Evolutionary conservation across 2,888 invertebrate species (phyloP).

Genomic region (Drosophila kanekoi): DNA sequence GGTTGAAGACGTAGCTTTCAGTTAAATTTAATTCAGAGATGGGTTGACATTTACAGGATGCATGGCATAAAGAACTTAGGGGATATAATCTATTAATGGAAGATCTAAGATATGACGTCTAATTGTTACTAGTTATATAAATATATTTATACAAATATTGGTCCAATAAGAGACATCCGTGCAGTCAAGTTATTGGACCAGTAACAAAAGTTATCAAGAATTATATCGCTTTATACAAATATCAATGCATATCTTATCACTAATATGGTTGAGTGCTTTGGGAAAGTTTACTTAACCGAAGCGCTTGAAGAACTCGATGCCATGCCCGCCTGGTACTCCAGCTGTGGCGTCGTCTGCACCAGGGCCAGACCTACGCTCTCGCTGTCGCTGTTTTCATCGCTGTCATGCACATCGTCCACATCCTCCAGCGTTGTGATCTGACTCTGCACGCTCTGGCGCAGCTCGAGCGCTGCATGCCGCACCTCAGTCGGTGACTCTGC

Average conservation of each 20-base stretch:
- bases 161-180: not conserved
- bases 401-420: constrained; percentile 64
- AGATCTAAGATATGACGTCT: constrained; percentile 73
- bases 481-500: constrained; percentile 26
- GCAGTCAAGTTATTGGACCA: constrained; percentile 12
- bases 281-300: constrained; percentile 67
- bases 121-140: constrained; percentile 47
- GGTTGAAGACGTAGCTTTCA: constrained; percentile 71
- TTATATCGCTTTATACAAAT: constrained; percentile 22
- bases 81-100: constrained; percentile 57
- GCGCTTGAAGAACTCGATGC: constrained; percentile 68
- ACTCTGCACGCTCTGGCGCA: constrained; percentile 75
- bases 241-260: constrained; percentile 31
- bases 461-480: constrained; percentile 65
- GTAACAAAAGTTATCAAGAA: constrained; percentile 5
- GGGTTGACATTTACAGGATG: constrained; percentile 55
- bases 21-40: constrained; percentile 35
- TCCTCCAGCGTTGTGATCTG: constrained; percentile 80
- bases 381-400: constrained; percentile 54
- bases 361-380: constrained; percentile 61
- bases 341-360: constrained; percentile 62
- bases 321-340: constrained; percentile 55
- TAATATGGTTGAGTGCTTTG: constrained; percentile 30
- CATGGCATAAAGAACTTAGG: constrained; percentile 15
- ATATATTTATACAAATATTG: constrained; percentile 12